A percentile compares a stretch with the other conserved stretches of the same genome.
Evolutionary conservation across 2,888 invertebrate genomes (phyloP).

Genomic region (Tetragonisca angustula): DNA sequence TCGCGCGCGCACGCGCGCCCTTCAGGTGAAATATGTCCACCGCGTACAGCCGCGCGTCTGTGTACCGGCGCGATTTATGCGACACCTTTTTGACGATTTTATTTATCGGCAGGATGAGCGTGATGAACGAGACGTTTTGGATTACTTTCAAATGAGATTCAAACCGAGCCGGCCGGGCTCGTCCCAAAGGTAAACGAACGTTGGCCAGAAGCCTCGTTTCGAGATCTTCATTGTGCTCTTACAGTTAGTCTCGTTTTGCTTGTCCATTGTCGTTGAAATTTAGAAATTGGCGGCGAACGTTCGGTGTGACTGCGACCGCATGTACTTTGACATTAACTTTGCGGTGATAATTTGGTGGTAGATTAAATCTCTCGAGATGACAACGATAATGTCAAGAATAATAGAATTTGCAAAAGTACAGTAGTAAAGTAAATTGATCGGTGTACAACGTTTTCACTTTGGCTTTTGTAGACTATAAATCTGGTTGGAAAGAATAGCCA

Average conservation of each 20-base stretch:
- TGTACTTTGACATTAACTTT: neutral
- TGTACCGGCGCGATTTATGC: conserved; percentile 25
- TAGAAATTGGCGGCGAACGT: too few species aligned
- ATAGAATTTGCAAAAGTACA: too few species aligned
- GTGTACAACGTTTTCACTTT: neutral
- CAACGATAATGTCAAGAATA: neutral
- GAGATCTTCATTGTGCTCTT: neutral
- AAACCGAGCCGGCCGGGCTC: too few species aligned
- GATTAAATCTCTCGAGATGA: neutral
- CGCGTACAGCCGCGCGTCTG: neutral
- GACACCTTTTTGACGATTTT: conserved; percentile 34
- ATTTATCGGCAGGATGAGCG: conserved; percentile 36
- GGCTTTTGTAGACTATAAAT: neutral
- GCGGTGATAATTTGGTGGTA: too few species aligned
- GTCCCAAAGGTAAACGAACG: conserved; percentile 14
- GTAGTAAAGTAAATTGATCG: neutral
- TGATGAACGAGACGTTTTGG: conserved; percentile 20
- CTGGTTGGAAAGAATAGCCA: neutral
- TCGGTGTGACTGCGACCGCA: neutral
- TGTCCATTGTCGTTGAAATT: neutral
- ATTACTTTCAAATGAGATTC: conserved; percentile 36
- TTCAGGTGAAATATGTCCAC: conserved; percentile 20
- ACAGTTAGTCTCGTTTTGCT: neutral
- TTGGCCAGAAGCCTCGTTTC: neutral
- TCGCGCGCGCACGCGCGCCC: neutral